Evolutionary conservation across 2,888 invertebrate species (phyloP).

Genomic region (Phytoseiulus persimilis): DNA sequence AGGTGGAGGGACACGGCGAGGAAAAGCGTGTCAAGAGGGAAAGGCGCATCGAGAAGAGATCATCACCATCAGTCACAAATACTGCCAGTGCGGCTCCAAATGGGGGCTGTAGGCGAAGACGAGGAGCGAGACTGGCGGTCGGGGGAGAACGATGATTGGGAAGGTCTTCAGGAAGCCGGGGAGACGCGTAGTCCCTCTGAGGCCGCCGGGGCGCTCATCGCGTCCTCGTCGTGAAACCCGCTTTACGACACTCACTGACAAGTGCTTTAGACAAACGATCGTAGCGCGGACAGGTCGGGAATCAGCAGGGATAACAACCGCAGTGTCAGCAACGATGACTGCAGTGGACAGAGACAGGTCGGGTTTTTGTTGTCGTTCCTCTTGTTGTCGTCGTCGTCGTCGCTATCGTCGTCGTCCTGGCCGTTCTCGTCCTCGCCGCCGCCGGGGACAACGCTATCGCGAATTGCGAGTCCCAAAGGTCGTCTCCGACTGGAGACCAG

Average conservation of each 20-base stretch:
- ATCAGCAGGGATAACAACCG: neutral
- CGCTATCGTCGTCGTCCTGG: neutral
- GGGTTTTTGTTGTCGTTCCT: neutral
- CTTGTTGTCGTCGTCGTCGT: neutral
- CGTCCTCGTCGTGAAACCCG: no score
- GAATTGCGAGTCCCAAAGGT: conserved; percentile 34
- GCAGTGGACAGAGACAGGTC: neutral
- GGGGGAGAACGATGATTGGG: neutral
- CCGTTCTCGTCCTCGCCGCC: neutral
- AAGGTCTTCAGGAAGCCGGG: neutral
- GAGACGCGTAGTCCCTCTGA: neutral
- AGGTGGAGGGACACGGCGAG: neutral
- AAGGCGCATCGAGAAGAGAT: neutral
- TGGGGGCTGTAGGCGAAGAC: neutral
- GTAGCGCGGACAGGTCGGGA: no score
- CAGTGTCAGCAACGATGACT: neutral
- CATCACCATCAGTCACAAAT: conserved; percentile 5
- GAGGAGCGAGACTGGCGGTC: neutral
- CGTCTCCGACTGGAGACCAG: conserved; percentile 32
- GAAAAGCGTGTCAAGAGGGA: neutral
- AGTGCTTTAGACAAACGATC: no score
- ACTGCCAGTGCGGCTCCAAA: neutral
- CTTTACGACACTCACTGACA: no score
- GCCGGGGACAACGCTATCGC: conserved; percentile 14
- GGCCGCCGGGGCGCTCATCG: no score